Base-by-base conservation (phyloP, 2,888 invertebrate genomes). In the Pollenia angustigena region DNA sequence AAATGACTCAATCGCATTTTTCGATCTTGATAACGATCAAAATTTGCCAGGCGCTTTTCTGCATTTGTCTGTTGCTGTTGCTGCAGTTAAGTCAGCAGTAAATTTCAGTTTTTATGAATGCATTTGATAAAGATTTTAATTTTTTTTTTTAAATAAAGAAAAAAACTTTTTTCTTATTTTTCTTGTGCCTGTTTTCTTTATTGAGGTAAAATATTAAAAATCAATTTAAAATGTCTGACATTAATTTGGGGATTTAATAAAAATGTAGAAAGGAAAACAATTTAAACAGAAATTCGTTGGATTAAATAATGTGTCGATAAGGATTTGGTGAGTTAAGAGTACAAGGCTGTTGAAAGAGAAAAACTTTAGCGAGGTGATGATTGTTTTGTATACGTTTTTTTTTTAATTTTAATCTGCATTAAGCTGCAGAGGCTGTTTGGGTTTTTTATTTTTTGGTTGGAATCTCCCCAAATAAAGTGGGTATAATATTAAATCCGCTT, bases 1-100 rank as follows among this genome's bases (percentile, higher is more conserved):
- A 69, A 64, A 82, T 86, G 85, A 80, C 74, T 83, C 80, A 81
- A 72, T 83, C 71, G 46, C 23, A 72, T 40, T 60, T 62, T 54
- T 23, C 32, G 44, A 82, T 64, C 74, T 82, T 79, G 74, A 79
- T 79, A 85, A 79, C 44, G 68, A 81, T 75, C 42, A 68, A 75
- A 32, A 68, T 44, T 56, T 81, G 48, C 56, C 79, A 54, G 18
- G 42, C n/a, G 14, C 56, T 32, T 32, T 6, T 32, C 32, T 32
- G 32, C 32, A 6, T 32, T 32, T 60, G 16, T 14, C 14, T 46
- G 32, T 46, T 58, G 56, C 1, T n/a, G 10, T 12, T 50, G 58
- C 7, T 50, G 50, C 68, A 58, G 23, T 75, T 66, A 56, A 42
- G 44, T 23, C 56, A 64, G 56, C 58, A 52, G 56, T 69, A 68